Percentiles rank a stretch among this genome's conserved stretches.
These are phyloP conservation scores for Telmatochromis brichardi DNA, from an alignment of 2,113 vertebrate species.

Conservation along the genomic window DNA sequence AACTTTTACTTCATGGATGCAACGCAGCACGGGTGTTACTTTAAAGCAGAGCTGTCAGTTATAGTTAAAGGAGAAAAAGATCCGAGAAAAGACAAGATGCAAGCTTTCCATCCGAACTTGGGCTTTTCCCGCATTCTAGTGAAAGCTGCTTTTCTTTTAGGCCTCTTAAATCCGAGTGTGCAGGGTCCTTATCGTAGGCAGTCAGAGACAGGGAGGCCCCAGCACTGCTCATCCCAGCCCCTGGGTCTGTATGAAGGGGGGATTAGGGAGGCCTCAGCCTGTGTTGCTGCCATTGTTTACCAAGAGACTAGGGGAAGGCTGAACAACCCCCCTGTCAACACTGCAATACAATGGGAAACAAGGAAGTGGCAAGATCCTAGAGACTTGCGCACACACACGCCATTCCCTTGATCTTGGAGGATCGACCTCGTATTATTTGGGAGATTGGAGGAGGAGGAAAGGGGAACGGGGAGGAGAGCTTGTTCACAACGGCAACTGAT, in stretches of 20 bases:
- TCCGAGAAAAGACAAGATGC: neutral
- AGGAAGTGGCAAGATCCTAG: slow-evolving; percentile 55
- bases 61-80: neutral
- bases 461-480: neutral
- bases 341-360: slow-evolving; percentile 56
- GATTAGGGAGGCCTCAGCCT: slow-evolving; percentile 66
- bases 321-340: slow-evolving; percentile 63
- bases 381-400: slow-evolving; percentile 41
- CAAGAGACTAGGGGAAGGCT: slow-evolving; percentile 56
- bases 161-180: slow-evolving; percentile 39
- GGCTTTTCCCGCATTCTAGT: neutral
- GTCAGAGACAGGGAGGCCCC: slow-evolving; percentile 61
- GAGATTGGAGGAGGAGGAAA: neutral
- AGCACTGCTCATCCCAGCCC: slow-evolving; percentile 32
- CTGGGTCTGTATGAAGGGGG: slow-evolving; percentile 36
- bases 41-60: neutral
- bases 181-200: slow-evolving; percentile 56
- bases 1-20: neutral
- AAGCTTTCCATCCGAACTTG: neutral
- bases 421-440: slow-evolving; percentile 31
- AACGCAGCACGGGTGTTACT: neutral
- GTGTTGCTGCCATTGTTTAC: slow-evolving; percentile 70
- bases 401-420: slow-evolving; percentile 54
- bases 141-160: slow-evolving; percentile 59
- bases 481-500: neutral